Conservation (phyloP, 2,113 vertebrate species). For the Heloderma charlesbogerti region DNA sequence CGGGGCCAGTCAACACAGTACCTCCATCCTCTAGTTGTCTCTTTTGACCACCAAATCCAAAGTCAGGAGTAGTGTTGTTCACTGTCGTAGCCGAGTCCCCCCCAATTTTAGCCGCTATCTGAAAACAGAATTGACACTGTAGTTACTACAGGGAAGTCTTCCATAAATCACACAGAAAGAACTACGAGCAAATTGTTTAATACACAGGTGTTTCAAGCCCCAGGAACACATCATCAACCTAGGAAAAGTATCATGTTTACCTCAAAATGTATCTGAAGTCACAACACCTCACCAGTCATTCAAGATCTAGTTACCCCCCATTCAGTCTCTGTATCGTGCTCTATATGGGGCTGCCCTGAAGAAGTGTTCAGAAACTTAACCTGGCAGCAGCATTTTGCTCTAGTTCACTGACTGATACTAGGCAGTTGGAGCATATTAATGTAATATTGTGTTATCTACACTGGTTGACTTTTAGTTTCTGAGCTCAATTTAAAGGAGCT, state of each 20-base stretch:
- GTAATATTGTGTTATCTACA: not conserved
- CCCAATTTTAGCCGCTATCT: conserved; percentile 96
- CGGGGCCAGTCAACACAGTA: conserved; percentile 52
- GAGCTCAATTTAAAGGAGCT: not conserved
- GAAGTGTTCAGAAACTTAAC: not conserved
- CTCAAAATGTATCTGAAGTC: not conserved
- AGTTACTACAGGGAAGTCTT: conserved; percentile 34
- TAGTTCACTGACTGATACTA: not conserved
- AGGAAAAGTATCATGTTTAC: not conserved
- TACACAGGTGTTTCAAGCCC: not conserved
- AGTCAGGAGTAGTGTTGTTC: conserved; percentile 86
- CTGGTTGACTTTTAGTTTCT: not conserved
- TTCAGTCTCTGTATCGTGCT: not conserved
- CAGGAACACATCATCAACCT: not conserved
- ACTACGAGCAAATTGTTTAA: not conserved
- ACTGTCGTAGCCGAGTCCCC: conserved; percentile 84
- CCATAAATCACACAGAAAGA: not conserved
- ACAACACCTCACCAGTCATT: not conserved
- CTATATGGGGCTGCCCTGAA: not conserved
- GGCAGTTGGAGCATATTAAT: not conserved
- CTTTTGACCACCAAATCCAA: conserved; percentile 88
- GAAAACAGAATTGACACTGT: conserved; percentile 23
- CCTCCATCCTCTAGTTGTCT: conserved; percentile 93
- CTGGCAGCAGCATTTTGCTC: not conserved
- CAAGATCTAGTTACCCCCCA: not conserved